Evolutionary conservation across 1,140 invertebrate genomes (phyloP).

Genomic region (Oncopeltus fasciatus): DNA sequence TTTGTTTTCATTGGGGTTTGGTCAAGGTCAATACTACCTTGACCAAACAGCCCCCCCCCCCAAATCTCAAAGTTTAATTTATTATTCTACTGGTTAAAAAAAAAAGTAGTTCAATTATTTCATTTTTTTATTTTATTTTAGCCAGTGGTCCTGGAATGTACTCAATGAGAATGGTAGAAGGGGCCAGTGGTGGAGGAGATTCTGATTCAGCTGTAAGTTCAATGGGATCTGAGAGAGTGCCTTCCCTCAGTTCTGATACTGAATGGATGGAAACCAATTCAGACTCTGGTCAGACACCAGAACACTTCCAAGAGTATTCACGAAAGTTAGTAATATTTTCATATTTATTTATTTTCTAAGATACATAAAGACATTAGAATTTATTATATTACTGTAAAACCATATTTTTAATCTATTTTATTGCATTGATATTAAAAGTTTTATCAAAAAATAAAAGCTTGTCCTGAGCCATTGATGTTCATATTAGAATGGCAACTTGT

Average conservation of each 20-base stretch:
- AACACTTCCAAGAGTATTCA: slow-evolving; percentile 31
- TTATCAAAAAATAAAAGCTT: no score
- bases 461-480: no score
- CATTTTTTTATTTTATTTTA: background rate
- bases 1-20: no score
- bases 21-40: no score
- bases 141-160: slow-evolving; percentile 56
- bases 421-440: no score
- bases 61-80: no score
- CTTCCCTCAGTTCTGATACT: slow-evolving; percentile 69
- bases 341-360: background rate
- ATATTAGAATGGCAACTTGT: no score
- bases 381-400: no score
- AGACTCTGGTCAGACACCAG: slow-evolving; percentile 57
- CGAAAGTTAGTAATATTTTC: background rate
- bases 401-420: no score
- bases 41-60: no score
- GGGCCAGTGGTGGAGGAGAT: slow-evolving; percentile 27
- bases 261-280: slow-evolving; percentile 78
- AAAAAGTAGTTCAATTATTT: background rate
- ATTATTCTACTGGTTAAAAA: no score
- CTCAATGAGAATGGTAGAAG: slow-evolving; percentile 67
- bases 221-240: slow-evolving; percentile 79
- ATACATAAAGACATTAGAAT: no score
- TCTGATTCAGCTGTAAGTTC: slow-evolving; percentile 75